Base-by-base conservation (phyloP, 2,888 invertebrate species). In the Agonopterix subpropinquella region DNA sequence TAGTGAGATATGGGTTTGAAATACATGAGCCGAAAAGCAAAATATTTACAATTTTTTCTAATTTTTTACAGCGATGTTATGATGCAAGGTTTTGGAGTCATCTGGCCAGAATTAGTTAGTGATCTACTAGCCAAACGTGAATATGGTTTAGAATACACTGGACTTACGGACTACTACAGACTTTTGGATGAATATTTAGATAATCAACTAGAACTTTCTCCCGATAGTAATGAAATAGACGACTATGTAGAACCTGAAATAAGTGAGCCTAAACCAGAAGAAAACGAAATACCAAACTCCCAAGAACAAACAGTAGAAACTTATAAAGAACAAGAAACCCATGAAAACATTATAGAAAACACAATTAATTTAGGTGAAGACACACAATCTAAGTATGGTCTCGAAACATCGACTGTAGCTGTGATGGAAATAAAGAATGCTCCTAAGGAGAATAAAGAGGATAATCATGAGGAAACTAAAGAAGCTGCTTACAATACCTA, bases 181-280 rank as follows among this genome's bases (percentile, higher is more conserved):
- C 81, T 90, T 1, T 62, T 91, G 51, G 89, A 89, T 55, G 86
- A 89, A 54, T 91, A 91, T 68, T 73, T 91, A 55, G 87, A 89
- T 36, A 79, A 73, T 36, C 89, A 90, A 53, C 63, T 88, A 48
- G 85, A 88, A 41, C 85, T 84, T 13, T 45, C 67, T 3, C 11
- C 58, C 3, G 75, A 72, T 1, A 71, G 55, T 7, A 64, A 67
- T 42, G 58, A 54, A 45, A 57, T 69, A 1, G 77, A 78, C 35
- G 85, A 86, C 53, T 88, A 87, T 53, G 56, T 75, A 7, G 86
- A 86, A 53, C 75, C 78, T 1, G 64, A 67, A 1, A 56, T 66
- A 8, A 59, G 47, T 13, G 76, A 70, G 50, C 64, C 73, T 8
- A 49, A 56, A 36, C 59, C 61, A 43, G 72, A 70, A 53, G 77